Evolutionary conservation across 2,113 vertebrate genomes (phyloP).

Genomic region (Grantiella picta): DNA sequence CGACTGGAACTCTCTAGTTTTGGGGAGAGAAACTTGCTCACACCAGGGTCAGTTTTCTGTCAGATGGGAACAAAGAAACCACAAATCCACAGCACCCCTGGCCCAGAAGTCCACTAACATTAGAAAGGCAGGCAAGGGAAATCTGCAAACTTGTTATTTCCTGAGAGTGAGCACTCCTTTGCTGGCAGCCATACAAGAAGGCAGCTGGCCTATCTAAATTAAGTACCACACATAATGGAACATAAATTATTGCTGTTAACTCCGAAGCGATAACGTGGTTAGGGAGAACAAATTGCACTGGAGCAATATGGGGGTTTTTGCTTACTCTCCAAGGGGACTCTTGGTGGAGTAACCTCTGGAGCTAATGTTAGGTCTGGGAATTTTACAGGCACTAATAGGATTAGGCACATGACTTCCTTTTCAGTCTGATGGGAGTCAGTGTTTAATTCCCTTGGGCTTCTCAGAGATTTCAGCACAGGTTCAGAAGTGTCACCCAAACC

Average conservation of each 20-base stretch:
- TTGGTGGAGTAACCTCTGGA: not conserved
- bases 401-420: conserved; percentile 28
- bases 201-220: conserved; percentile 22
- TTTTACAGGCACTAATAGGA: conserved; percentile 34
- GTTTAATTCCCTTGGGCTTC: conserved; percentile 6
- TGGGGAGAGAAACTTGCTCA: not conserved
- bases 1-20: not conserved
- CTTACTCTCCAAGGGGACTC: not conserved
- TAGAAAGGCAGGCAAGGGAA: not conserved
- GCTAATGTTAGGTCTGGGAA: conserved; percentile 29
- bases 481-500: not conserved
- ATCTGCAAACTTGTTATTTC: not conserved
- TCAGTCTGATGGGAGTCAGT: not conserved
- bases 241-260: conserved; percentile 20
- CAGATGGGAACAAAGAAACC: not conserved
- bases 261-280: not conserved
- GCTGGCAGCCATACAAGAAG: not conserved
- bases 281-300: conserved; percentile 2
- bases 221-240: not conserved
- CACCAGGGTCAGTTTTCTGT: not conserved
- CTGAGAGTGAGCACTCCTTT: not conserved
- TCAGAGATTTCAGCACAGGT: not conserved
- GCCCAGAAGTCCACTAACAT: not conserved
- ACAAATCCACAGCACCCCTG: no score
- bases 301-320: not conserved